Base-by-base conservation (phyloP, 2,113 vertebrate genomes). In the Ciconia boyciana region DNA sequence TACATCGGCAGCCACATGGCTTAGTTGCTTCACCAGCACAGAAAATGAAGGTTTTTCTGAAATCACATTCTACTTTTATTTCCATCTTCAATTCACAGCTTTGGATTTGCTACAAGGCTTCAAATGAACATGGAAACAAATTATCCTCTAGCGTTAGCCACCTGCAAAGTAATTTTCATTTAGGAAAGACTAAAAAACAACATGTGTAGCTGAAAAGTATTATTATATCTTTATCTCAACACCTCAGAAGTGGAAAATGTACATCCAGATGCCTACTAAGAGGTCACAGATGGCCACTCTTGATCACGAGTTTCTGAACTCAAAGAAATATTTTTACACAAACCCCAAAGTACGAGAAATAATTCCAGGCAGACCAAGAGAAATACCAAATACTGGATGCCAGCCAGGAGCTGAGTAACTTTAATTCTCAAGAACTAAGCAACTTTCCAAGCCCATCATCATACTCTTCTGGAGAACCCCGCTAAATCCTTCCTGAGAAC, bases 91-190 rank as follows among this genome's bases (percentile, higher is more conserved):
- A 89, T 89, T 87, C 84, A 83, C 62, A 70, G 93, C 66, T 83
- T 81, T 80, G 87, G 29, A 75, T 86, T 95, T 94, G 76, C 81
- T 83, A 44, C 39, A 62, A 91, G 75, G 71, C 84, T 95, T 94
- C 89, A 93, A 83, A 93, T 11, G 28, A 97, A 60, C 66, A 78
- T 19, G 72, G 84, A 92, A 93, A 71, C 69, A 94, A 95, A 91
- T 90, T 84, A 96, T 83, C 46, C 66, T 83, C 84, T 55, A 91
- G 87, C 16, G 8, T 86, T 68, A 96, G 72, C 75, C 94, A 91
- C 94, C 95, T 95, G 93, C 97, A 94, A 86, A 86, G 89, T 71
- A 8, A 86, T 86, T 96, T 94, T 83, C 88, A 70, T 97, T 93
- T 87, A 95, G 78, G 82, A 87, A 94, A 88, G 71, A 83, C 71